Conservation (phyloP, 2,797 vertebrate genomes). For the Manis crassicaudata region DNA sequence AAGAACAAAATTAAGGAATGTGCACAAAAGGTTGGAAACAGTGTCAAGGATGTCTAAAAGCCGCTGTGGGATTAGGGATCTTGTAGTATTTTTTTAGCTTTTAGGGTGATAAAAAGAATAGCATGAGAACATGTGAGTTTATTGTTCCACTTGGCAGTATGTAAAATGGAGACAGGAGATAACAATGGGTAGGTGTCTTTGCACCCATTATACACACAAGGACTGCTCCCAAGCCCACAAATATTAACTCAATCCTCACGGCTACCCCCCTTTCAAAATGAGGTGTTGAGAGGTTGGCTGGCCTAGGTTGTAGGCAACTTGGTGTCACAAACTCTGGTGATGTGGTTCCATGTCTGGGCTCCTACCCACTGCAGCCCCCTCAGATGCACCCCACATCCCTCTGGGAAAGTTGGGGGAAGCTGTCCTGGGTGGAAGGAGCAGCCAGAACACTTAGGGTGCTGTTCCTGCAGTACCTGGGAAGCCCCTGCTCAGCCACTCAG, state of each 20-base stretch:
- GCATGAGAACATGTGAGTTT: rapidly evolving
- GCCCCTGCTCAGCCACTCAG: not conserved
- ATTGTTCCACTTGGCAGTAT: not conserved
- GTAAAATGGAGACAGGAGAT: not conserved
- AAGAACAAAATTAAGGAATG: no score
- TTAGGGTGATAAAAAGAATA: not conserved
- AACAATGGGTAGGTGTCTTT: not conserved
- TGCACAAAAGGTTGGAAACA: not conserved
- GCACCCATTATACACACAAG: not conserved
- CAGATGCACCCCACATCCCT: not conserved
- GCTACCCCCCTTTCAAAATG: not conserved
- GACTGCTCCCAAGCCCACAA: not conserved
- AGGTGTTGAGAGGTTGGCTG: not conserved
- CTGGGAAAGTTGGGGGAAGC: not conserved
- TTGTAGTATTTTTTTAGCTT: not conserved
- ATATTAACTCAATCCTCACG: not conserved
- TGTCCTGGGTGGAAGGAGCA: not conserved
- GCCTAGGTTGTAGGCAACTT: not conserved
- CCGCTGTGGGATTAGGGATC: not conserved
- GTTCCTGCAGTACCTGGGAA: not conserved
- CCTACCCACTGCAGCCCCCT: not conserved
- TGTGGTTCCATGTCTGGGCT: not conserved
- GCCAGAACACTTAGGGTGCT: not conserved
- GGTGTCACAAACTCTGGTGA: not conserved
- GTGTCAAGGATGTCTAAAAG: rapidly evolving